A percentile compares a stretch with the other conserved stretches of the same genome.
phyloP scores from a whole-genome alignment of 2,888 invertebrate genomes.

The Gastrophysa polygoni region DNA sequence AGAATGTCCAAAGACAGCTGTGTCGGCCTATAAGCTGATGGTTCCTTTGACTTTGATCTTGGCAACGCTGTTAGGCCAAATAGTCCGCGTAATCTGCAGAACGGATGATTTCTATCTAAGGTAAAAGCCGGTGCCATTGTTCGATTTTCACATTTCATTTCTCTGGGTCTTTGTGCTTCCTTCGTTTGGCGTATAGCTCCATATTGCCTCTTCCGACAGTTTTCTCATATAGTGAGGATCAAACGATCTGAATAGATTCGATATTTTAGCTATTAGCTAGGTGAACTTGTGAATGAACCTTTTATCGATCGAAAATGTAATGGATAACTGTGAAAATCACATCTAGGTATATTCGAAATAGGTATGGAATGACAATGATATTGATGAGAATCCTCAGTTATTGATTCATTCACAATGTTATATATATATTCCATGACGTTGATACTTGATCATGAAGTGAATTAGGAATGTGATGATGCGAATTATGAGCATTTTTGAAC shows the following conservation, averaged over 20 bases:
- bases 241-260: conserved; percentile 23
- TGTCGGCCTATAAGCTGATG: background rate
- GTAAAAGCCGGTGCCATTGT: conserved; percentile 46
- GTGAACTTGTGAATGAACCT: no score
- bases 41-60: background rate
- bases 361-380: no score
- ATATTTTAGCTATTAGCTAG: no score
- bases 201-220: conserved; percentile 44
- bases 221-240: conserved; percentile 38
- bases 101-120: conserved; percentile 52
- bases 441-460: no score
- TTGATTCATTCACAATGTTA: no score
- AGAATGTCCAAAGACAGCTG: background rate
- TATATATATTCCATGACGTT: no score
- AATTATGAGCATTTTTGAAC: no score
- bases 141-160: conserved; percentile 48
- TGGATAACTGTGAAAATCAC: no score
- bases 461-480: no score
- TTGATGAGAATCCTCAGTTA: no score
- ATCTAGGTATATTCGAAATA: no score
- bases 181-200: conserved; percentile 46
- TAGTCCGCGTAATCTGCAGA: conserved; percentile 44
- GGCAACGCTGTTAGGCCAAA: conserved; percentile 25
- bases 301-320: no score
- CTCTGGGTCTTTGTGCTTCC: conserved; percentile 44